Evolutionary conservation across 2,888 invertebrate genomes (phyloP).

Genomic region (Drosophila borborema): DNA sequence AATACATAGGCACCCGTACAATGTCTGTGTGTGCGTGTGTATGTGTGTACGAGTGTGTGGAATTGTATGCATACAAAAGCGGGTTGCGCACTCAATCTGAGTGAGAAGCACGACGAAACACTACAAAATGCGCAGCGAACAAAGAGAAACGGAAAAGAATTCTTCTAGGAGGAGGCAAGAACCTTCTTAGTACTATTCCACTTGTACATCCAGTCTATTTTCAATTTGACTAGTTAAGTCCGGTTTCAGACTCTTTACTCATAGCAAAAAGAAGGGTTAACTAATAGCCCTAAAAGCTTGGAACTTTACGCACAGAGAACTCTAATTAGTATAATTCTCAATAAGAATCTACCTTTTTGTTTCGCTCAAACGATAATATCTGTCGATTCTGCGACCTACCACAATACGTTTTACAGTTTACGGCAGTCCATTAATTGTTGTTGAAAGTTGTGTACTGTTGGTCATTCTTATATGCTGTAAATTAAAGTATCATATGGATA

Average conservation of each 20-base stretch:
- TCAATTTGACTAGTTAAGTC: conserved; percentile 5
- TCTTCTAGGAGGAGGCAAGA: conserved; percentile 48
- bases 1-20: neutral
- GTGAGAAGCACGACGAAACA: conserved; percentile 13
- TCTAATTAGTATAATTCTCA: neutral
- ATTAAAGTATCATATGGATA: too few species aligned
- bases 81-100: conserved; percentile 35
- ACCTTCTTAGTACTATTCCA: neutral
- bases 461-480: neutral
- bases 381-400: conserved; percentile 28
- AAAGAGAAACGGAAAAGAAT: conserved; percentile 57
- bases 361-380: neutral
- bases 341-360: neutral
- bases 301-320: neutral
- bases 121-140: conserved; percentile 15
- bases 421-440: neutral
- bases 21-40: neutral
- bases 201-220: conserved; percentile 24
- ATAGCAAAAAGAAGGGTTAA: too few species aligned
- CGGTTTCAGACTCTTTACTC: conserved; percentile 2
- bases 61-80: conserved; percentile 25
- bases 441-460: neutral
- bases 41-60: conserved; percentile 3
- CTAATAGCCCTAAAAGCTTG: neutral
- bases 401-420: conserved; percentile 17